Conservation (phyloP, 2,113 vertebrate genomes). For the sheep (Ovis aries) region ARS-UI_Ramb_v3.0 NC_056056.1:161130001-161130500, state of each 20-base stretch:
- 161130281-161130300: not conserved
- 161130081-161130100: not conserved
- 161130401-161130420: not conserved
- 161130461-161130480: not conserved
- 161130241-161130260: not conserved
- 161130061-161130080: not conserved
- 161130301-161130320: not conserved
- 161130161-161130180: not conserved
- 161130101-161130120: not conserved
- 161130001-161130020: not conserved
- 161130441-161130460: not conserved
- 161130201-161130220: not conserved
- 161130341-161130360: not conserved
- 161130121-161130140: not conserved
- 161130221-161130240: not conserved
- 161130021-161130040: not conserved
- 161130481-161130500: not conserved
- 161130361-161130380: not conserved
- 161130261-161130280: not conserved
- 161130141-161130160: not conserved
- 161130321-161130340: not conserved
- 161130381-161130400: not conserved
- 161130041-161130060: not conserved
- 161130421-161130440: not conserved
- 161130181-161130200: not conserved